Conservation (phyloP, 2,888 invertebrate species). For the Ormia ochracea region DNA sequence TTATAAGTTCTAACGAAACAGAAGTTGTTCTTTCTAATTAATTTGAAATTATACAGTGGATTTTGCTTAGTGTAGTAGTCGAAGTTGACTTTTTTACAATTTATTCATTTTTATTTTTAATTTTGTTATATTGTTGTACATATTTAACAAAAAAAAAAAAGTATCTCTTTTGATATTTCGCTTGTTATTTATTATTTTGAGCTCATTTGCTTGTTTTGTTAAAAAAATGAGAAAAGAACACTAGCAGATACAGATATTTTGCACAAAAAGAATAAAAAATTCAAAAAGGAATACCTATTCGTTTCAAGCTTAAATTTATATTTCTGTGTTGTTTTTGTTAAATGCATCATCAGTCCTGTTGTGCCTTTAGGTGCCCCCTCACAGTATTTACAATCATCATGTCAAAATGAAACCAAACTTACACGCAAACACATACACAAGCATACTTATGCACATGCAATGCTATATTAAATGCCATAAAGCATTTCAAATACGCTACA, state of each 20-base stretch:
- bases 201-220: conserved; percentile 55
- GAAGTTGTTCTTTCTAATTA: too few species aligned
- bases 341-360: conserved; percentile 58
- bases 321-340: conserved; percentile 40
- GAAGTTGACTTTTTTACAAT: conserved; percentile 24
- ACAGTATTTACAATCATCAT: conserved; percentile 52
- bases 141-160: too few species aligned
- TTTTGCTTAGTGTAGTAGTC: not conserved
- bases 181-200: conserved; percentile 50
- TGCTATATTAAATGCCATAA: conserved; percentile 14
- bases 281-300: conserved; percentile 26
- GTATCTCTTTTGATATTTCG: conserved; percentile 24
- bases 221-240: conserved; percentile 20
- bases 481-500: conserved; percentile 40
- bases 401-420: conserved; percentile 39
- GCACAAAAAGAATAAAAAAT: conserved; percentile 27
- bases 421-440: too few species aligned
- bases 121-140: conserved; percentile 53
- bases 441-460: conserved; percentile 16
- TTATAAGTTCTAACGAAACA: too few species aligned
- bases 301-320: conserved; percentile 50
- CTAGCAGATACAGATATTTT: conserved; percentile 8
- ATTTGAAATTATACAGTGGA: too few species aligned
- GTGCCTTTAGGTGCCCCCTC: conserved; percentile 55
- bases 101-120: conserved; percentile 54